These are phyloP conservation scores for Scaptomyza parva DNA, from an alignment of 2,888 invertebrate genomes.

Conservation along the genomic window DNA sequence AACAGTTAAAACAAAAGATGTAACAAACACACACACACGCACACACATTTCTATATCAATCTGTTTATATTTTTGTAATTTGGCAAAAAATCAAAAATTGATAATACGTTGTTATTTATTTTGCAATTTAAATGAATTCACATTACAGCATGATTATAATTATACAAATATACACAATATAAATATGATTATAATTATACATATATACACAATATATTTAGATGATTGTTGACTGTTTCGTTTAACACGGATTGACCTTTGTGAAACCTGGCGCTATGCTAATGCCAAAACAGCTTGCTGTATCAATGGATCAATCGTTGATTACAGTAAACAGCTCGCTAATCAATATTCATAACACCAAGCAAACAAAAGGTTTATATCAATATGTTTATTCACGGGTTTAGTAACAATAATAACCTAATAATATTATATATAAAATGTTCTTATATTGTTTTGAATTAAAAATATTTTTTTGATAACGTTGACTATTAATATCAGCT, in stretches of 20 bases:
- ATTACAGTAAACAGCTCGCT: slow-evolving; percentile 6
- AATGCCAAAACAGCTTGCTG: slow-evolving; percentile 6
- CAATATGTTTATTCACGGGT: not conserved
- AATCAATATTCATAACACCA: slow-evolving; percentile 33
- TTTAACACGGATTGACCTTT: slow-evolving; percentile 13
- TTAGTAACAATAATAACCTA: not conserved
- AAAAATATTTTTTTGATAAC: not conserved
- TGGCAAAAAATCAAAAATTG: slow-evolving; percentile 25
- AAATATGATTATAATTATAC: slow-evolving; percentile 37
- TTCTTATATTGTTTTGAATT: too few relatives aligned
- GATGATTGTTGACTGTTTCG: slow-evolving; percentile 21
- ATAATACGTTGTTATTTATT: slow-evolving; percentile 53
- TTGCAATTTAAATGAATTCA: slow-evolving; percentile 75
- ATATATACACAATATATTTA: too few relatives aligned
- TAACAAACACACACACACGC: slow-evolving; percentile 49
- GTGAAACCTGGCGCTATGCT: slow-evolving; percentile 35
- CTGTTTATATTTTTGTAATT: slow-evolving; percentile 42
- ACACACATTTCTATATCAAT: slow-evolving; percentile 25
- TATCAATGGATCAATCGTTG: not conserved
- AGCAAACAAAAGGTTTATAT: slow-evolving; percentile 34
- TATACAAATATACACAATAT: slow-evolving; percentile 7
- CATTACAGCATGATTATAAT: slow-evolving; percentile 65
- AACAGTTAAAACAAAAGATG: slow-evolving; percentile 75
- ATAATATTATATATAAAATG: not conserved
- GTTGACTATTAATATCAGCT: not conserved